A percentile compares a stretch with the other conserved stretches of the same genome.
Evolutionary conservation across 1,140 invertebrate species (phyloP).

Genomic region (Drosophila asahinai): DNA sequence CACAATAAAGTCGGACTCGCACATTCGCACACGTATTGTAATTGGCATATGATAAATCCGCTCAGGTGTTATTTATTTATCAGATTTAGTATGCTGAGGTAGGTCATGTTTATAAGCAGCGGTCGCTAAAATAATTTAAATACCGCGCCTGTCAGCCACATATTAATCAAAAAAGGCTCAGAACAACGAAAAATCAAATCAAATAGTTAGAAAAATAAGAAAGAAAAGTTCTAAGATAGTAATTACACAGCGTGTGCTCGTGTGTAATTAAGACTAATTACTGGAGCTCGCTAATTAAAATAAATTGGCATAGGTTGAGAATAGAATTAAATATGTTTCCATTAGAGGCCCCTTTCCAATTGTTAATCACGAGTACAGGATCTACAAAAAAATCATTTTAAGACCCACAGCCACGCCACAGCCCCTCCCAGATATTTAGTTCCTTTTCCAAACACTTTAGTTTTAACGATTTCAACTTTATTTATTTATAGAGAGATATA

Average conservation of each 20-base stretch:
- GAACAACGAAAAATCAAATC: conserved; percentile 5
- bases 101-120: conserved; percentile 70
- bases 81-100: conserved; percentile 62
- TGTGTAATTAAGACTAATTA: conserved; percentile 60
- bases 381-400: conserved; percentile 12
- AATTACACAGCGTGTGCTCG: conserved; percentile 39
- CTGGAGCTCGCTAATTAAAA: conserved; percentile 53
- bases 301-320: conserved; percentile 53
- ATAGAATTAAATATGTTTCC: conserved; percentile 39
- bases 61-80: conserved; percentile 64
- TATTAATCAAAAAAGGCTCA: conserved; percentile 14
- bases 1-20: conserved; percentile 43
- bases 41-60: conserved; percentile 74
- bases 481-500: conserved; percentile 37
- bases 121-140: conserved; percentile 40
- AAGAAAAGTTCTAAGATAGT: conserved; percentile 24
- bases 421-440: conserved; percentile 36
- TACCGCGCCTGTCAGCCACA: conserved; percentile 6
- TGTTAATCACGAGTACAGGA: conserved; percentile 49
- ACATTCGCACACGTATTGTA: conserved; percentile 36
- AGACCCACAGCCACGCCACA: conserved; percentile 15
- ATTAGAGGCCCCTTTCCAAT: conserved; percentile 41
- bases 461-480: conserved; percentile 58
- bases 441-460: conserved; percentile 6
- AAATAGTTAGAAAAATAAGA: conserved; percentile 8